Evolutionary conservation across 2,113 vertebrate genomes (phyloP).

Genomic region (Scomber scombrus): DNA sequence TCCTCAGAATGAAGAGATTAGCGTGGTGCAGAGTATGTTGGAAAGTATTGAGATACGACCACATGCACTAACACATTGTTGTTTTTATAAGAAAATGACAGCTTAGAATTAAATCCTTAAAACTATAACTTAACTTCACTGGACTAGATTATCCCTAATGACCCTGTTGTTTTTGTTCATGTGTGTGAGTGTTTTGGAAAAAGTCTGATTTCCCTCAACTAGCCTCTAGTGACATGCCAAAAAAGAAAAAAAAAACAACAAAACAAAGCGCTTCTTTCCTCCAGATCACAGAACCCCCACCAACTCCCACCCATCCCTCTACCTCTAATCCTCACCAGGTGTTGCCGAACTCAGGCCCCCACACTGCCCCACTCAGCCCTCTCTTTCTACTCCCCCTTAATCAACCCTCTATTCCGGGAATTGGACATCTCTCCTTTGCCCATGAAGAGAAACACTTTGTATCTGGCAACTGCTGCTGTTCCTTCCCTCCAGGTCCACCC

Average conservation of each 20-base stretch:
- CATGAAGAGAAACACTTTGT: slow-evolving; percentile 39
- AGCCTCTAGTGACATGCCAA: slow-evolving; percentile 51
- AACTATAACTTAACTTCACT: background rate
- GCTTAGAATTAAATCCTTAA: background rate
- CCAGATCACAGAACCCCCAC: slow-evolving; percentile 9
- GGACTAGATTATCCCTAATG: background rate
- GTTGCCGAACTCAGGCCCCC: slow-evolving; percentile 14
- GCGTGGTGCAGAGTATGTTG: too few species aligned
- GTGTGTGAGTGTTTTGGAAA: slow-evolving; percentile 27
- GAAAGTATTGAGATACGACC: too few species aligned
- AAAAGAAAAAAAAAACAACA: slow-evolving; percentile 25
- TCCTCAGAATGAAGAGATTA: too few species aligned
- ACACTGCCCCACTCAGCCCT: background rate
- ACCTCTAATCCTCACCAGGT: slow-evolving; percentile 65
- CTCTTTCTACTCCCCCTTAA: slow-evolving; percentile 1
- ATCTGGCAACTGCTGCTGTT: slow-evolving; percentile 57
- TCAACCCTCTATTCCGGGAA: slow-evolving; percentile 23
- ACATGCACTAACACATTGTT: background rate
- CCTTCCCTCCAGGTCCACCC: slow-evolving; percentile 38
- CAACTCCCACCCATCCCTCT: slow-evolving; percentile 27
- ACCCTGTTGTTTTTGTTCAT: slow-evolving; percentile 4
- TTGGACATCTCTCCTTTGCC: slow-evolving; percentile 3
- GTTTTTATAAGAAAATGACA: background rate
- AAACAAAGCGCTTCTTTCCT: slow-evolving; percentile 17
- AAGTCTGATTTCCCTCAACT: slow-evolving; percentile 29